Evolutionary conservation across 2,888 invertebrate genomes (phyloP), one percentile per base, ranked within the genome.

Genomic region (Dione vanillae): DNA sequence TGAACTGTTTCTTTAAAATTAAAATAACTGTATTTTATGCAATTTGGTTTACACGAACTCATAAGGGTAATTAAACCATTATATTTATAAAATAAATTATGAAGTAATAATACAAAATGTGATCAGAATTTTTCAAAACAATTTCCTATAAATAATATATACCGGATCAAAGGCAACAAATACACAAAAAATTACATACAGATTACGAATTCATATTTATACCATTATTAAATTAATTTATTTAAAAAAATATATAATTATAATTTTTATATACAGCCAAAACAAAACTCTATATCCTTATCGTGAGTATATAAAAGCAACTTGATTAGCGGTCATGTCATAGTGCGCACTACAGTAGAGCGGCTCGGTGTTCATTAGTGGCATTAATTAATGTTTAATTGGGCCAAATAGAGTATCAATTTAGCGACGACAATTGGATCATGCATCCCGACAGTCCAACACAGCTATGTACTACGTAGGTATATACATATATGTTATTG

Each of bases 331-430:
- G 73, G 71, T 51, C 73, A 72, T 75, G 74, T 76, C 72, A 74
- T 67, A 73, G 74, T 59, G 71, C 71, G 70, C 67, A 72, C 70
- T 74, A 85, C 85, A 83, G 83, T 85, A 83, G 83, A 84, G 81
- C 86, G 85, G 85, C 85, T 85, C 87, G 82, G 84, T 87, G 88
- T 91, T 91, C 90, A 91, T 91, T 92, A 90, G 86, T 83, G 84
- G 82, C 86, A 88, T 85, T 91, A 92, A 92, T 92, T 92, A 91
- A 90, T 88, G 89, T 84, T 90, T 90, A 92, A 92, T 92, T 91
- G 92, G 90, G 85, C 89, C 87, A 90, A 92, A 92, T 91, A 89
- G 91, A 90, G 90, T 90, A 90, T 89, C 90, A 91, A 91, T 91
- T 91, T 90, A 91, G 90, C 86, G 84, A 87, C 86, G 83, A 78